Conservation (phyloP, 2,888 invertebrate species). For the Myathropa florea region DNA sequence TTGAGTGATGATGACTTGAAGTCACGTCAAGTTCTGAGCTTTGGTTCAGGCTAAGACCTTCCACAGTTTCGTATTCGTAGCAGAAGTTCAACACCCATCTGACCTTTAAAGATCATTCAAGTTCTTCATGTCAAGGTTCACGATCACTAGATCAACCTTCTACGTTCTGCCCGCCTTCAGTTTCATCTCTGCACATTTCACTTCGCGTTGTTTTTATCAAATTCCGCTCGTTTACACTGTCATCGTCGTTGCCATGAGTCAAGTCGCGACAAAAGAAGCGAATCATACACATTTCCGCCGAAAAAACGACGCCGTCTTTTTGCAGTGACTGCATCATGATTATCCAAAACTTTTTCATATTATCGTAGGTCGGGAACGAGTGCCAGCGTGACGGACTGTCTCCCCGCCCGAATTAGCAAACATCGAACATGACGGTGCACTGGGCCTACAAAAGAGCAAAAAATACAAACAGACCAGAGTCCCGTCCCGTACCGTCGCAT, state of each 20-base stretch:
- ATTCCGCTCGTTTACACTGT: background rate
- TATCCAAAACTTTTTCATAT: constrained; percentile 8
- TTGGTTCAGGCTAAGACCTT: too few relatives aligned
- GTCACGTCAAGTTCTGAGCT: too few relatives aligned
- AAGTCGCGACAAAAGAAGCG: background rate
- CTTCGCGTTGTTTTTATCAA: too few relatives aligned
- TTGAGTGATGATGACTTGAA: too few relatives aligned
- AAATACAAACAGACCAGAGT: background rate
- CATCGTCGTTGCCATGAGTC: background rate
- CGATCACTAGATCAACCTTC: too few relatives aligned
- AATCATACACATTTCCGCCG: background rate
- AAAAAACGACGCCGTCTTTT: background rate
- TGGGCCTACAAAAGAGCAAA: background rate
- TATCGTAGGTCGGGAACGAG: constrained; percentile 26
- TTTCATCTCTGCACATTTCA: too few relatives aligned
- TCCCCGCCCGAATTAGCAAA: constrained; percentile 21
- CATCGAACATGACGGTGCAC: constrained; percentile 7
- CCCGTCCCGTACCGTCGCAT: background rate
- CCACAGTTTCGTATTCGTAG: too few relatives aligned
- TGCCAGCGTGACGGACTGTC: constrained; percentile 7
- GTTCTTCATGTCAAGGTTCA: too few relatives aligned
- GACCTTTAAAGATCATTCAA: too few relatives aligned
- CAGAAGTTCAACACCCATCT: too few relatives aligned
- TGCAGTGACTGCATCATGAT: background rate
- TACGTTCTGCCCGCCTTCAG: too few relatives aligned